Evolutionary conservation across 1,140 invertebrate genomes (phyloP), one percentile per base, ranked within the genome.

Genomic region (Drosophila seguyi): DNA sequence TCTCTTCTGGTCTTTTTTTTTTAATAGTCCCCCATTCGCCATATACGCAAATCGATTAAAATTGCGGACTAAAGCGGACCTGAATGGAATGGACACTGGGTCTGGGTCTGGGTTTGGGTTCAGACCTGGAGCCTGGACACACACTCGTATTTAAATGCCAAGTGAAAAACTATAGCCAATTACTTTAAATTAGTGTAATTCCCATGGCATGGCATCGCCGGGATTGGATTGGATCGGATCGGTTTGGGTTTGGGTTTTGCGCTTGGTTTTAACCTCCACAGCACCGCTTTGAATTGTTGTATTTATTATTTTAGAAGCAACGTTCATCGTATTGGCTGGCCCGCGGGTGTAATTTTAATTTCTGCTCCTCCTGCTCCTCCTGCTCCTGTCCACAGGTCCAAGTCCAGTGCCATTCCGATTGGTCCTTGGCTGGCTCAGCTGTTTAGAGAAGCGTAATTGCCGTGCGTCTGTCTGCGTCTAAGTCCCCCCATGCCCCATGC

Each of bases 171-270:
- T 77, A 85, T 90, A 91, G 83, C 81, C 90, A 92, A 92, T 92
- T 92, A 92, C 83, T 91, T 88, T 87, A 92, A 92, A 92, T 92
- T 92, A 92, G 90, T 92, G 90, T 92, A 92, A 92, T 92, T 92
- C 90, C 86, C 85, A 88, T 90, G 85, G 71, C 55, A 58, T 42
- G 67, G 76, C 63, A 75, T 80, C 42, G 63, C 45, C 61, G 34
- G 67, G 58, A 76, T 82, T 45, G 72, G 65, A 65, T 68, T 59
- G 74, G 52, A 75, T 75, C 36, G 74, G 74, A 77, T 77, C 48
- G 73, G 73, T 57, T 65, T 53, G 56, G 44, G 27, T 52, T 13
- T 60, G 41, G 63, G 44, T 20, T 65, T 13, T 60, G 53, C 5
- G 20, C 38, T 47, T 8, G 58, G 58, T 25, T 65, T 48, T 27